These are phyloP conservation scores for Catharus minimus DNA, from an alignment of 2,113 vertebrate species.

Conservation along the genomic window DNA sequence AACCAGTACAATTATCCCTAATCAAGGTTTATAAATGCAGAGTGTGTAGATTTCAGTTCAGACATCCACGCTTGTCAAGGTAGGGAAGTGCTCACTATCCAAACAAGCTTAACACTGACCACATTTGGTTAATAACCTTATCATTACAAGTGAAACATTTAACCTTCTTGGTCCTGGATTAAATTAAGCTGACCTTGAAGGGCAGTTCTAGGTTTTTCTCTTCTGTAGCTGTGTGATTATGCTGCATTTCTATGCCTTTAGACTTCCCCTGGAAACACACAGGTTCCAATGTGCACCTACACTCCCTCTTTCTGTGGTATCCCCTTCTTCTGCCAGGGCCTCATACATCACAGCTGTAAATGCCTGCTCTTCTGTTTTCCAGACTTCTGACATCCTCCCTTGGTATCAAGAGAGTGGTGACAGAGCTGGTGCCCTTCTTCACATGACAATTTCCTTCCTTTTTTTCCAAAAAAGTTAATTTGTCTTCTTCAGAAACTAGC, in stretches of 20 bases:
- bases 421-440: neutral
- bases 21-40: neutral
- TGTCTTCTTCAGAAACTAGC: neutral
- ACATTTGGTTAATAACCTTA: neutral
- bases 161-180: neutral
- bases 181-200: neutral
- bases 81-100: neutral
- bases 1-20: neutral
- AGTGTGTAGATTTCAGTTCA: neutral
- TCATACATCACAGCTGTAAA: neutral
- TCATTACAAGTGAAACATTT: neutral
- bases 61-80: neutral
- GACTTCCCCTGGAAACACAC: neutral
- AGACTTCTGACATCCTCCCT: neutral
- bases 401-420: neutral
- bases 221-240: neutral
- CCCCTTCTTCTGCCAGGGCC: neutral
- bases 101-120: neutral
- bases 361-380: neutral
- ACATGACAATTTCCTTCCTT: neutral
- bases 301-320: neutral
- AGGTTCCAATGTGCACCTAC: accelerated
- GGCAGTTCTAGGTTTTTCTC: neutral
- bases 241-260: neutral
- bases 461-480: neutral